Percentiles rank a stretch among this genome's conserved stretches.
Conservation (phyloP, 2,888 invertebrate genomes). For the Ochropleura leucogaster region DNA sequence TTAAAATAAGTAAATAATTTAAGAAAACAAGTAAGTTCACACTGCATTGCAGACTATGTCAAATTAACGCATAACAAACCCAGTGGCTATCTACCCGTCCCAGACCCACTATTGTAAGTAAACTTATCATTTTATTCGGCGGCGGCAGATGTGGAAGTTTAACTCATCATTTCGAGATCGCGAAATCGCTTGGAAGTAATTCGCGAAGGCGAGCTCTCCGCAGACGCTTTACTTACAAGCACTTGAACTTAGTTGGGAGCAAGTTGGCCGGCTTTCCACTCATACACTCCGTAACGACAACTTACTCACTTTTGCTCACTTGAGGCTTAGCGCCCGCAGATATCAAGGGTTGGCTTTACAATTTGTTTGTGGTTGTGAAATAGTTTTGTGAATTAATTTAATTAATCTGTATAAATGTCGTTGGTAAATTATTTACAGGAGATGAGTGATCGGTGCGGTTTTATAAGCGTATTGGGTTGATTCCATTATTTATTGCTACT, state of each 20-base stretch:
- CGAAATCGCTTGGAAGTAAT: slow-evolving; percentile 86
- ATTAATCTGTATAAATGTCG: slow-evolving; percentile 18
- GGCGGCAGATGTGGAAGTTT: slow-evolving; percentile 75
- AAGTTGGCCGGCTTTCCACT: slow-evolving; percentile 81
- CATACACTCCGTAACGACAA: slow-evolving; percentile 83
- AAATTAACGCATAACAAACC: background rate
- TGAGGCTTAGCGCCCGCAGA: slow-evolving; percentile 69
- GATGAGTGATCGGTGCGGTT: background rate
- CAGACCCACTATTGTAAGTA: slow-evolving; percentile 45
- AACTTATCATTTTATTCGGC: slow-evolving; percentile 57
- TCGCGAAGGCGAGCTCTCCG: slow-evolving; percentile 79
- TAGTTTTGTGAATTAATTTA: slow-evolving; percentile 57
- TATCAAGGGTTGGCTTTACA: slow-evolving; percentile 62
- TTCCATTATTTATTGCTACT: background rate
- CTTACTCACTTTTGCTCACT: slow-evolving; percentile 82
- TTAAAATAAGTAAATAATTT: no score
- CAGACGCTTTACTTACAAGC: slow-evolving; percentile 82
- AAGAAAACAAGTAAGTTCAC: background rate
- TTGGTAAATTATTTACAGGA: background rate
- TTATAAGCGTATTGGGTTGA: background rate
- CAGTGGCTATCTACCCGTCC: background rate
- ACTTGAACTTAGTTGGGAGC: slow-evolving; percentile 82
- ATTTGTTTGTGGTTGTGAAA: slow-evolving; percentile 58
- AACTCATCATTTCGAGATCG: slow-evolving; percentile 82
- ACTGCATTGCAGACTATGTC: background rate